These are phyloP conservation scores for Arnoldichthys spilopterus DNA, from an alignment of 2,797 vertebrate species.

Conservation along the genomic window DNA sequence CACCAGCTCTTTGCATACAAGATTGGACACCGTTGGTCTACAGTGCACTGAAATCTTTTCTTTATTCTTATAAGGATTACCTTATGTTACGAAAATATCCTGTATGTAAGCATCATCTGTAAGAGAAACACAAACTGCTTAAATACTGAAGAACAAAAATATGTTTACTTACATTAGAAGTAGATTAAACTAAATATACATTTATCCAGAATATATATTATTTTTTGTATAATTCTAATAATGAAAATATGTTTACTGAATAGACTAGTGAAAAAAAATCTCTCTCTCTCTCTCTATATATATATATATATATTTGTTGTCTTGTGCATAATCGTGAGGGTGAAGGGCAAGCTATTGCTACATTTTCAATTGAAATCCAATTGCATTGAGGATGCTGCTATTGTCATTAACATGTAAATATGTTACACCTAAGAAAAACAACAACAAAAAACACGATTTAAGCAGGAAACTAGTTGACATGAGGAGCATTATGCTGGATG, in stretches of 20 bases:
- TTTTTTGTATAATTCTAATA: conserved; percentile 58
- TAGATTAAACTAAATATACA: conserved; percentile 56
- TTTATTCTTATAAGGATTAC: conserved; percentile 54
- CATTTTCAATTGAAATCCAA: conserved; percentile 47
- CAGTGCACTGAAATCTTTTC: conserved; percentile 41
- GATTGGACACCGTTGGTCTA: not conserved
- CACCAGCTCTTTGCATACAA: too few species aligned
- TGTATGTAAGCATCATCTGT: conserved; percentile 54
- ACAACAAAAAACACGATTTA: conserved; percentile 25
- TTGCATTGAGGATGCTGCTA: conserved; percentile 52
- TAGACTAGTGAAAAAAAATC: conserved; percentile 51
- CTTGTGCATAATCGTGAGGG: conserved; percentile 53
- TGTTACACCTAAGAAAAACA: conserved; percentile 21
- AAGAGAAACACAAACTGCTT: conserved; percentile 47
- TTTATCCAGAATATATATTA: conserved; percentile 55
- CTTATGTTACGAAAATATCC: conserved; percentile 50
- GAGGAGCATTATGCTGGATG: conserved; percentile 14
- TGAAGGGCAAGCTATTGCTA: conserved; percentile 47
- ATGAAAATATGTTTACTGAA: conserved; percentile 50
- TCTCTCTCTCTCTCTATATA: not conserved
- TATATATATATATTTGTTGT: conserved; percentile 50
- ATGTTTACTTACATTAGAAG: conserved; percentile 59
- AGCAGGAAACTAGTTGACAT: conserved; percentile 15
- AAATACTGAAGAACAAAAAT: conserved; percentile 54
- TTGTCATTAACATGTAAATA: conserved; percentile 49